A percentile compares a stretch with the other conserved stretches of the same genome.
Conservation (phyloP, 1,140 invertebrate species). For the Pogonomyrmex barbatus region DNA sequence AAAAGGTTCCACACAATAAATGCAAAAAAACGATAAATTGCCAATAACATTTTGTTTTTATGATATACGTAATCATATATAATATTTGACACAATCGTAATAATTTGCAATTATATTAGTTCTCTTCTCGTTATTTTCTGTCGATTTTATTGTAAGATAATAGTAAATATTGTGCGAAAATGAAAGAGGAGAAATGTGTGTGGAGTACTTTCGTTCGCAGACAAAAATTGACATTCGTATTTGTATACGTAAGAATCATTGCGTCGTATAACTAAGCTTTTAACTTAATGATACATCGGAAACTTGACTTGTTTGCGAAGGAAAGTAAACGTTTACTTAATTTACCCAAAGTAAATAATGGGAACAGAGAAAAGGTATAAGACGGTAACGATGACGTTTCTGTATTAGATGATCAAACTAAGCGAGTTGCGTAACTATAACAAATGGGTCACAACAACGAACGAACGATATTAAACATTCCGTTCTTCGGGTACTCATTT, state of each 20-base stretch:
- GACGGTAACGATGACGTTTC: not conserved
- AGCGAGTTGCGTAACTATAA: not conserved
- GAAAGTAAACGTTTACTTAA: conserved; percentile 48
- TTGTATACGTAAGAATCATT: conserved; percentile 14
- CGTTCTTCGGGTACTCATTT: no score
- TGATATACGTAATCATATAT: no score
- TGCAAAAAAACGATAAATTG: not conserved
- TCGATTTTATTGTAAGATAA: not conserved
- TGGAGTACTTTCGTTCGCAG: not conserved
- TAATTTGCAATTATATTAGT: not conserved
- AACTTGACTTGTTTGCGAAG: conserved; percentile 4
- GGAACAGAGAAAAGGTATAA: conserved; percentile 2
- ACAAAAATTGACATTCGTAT: not conserved
- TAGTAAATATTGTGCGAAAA: not conserved
- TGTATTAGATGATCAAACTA: not conserved
- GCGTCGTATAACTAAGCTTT: conserved; percentile 9
- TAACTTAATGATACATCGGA: conserved; percentile 59
- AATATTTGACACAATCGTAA: not conserved
- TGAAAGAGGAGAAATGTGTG: no score
- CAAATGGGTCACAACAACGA: no score
- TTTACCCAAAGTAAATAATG: conserved; percentile 55
- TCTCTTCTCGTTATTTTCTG: not conserved
- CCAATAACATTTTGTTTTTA: not conserved
- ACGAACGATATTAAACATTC: no score
- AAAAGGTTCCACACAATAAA: not conserved